Conservation (phyloP, 2,888 invertebrate genomes). For the Drosophila gaucha region DNA sequence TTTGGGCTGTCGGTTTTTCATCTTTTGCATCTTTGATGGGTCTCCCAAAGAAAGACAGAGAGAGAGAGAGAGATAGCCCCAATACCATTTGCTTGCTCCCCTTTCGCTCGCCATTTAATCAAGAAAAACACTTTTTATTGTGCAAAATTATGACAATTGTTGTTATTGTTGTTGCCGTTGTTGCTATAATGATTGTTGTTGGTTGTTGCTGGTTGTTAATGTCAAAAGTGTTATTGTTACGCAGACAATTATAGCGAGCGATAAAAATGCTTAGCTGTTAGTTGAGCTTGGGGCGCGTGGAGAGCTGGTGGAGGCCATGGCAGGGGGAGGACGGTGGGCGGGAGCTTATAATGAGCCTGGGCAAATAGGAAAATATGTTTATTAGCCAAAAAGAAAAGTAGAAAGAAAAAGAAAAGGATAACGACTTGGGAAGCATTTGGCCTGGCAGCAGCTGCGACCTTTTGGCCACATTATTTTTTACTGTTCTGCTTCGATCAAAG, state of each 20-base stretch:
- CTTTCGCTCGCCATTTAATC: slow-evolving; percentile 66
- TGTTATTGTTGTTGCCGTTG: slow-evolving; percentile 27
- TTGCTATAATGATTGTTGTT: slow-evolving; percentile 33
- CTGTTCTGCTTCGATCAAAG: slow-evolving; percentile 33
- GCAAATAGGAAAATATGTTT: slow-evolving; percentile 73
- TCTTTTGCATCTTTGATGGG: slow-evolving; percentile 29
- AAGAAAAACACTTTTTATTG: slow-evolving; percentile 80
- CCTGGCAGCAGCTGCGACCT: slow-evolving; percentile 41
- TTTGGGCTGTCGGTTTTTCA: slow-evolving; percentile 22
- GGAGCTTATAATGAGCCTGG: slow-evolving; percentile 45
- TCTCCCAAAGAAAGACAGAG: slow-evolving; percentile 69
- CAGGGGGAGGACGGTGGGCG: background rate
- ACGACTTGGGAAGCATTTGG: slow-evolving; percentile 9
- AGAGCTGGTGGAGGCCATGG: background rate
- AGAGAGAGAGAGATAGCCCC: too few species aligned
- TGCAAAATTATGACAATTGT: slow-evolving; percentile 73
- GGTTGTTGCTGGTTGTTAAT: slow-evolving; percentile 57
- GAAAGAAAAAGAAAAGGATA: slow-evolving; percentile 35
- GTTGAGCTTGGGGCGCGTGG: too few species aligned
- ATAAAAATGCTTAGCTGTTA: slow-evolving; percentile 65
- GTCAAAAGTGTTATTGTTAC: slow-evolving; percentile 79
- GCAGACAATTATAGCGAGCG: slow-evolving; percentile 76
- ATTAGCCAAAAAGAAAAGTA: slow-evolving; percentile 45
- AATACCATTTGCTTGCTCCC: background rate
- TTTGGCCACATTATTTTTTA: slow-evolving; percentile 34